phyloP scores from a whole-genome alignment of 2,113 vertebrate genomes.

The Machaerirhynchus nigripectus region DNA sequence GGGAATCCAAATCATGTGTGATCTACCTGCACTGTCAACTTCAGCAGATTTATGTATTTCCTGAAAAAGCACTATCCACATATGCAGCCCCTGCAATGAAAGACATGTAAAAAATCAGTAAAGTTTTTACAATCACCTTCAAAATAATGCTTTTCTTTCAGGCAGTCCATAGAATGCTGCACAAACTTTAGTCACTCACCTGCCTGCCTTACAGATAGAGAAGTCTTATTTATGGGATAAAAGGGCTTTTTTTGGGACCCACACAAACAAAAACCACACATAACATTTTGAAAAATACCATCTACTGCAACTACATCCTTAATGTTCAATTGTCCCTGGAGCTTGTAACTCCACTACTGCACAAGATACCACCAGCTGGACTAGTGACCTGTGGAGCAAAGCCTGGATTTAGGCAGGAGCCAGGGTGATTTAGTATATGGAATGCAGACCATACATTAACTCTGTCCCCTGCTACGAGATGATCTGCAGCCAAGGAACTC shows the following conservation, averaged over 20 bases:
- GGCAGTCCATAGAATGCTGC: not conserved
- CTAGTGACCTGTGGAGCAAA: not conserved
- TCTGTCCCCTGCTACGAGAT: not conserved
- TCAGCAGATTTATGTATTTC: not conserved
- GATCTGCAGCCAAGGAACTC: not conserved
- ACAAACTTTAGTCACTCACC: not conserved
- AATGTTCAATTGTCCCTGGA: not conserved
- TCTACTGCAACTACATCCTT: not conserved
- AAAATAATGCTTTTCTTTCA: not conserved
- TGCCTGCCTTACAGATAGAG: not conserved
- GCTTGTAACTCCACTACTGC: not conserved
- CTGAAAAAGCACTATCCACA: not conserved
- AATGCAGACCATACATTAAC: not conserved
- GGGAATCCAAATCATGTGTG: not conserved
- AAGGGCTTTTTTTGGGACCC: not conserved
- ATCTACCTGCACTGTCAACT: not conserved
- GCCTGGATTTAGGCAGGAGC: not conserved
- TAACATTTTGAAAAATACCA: rapidly evolving
- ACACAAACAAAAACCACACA: not conserved
- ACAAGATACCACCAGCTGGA: not conserved
- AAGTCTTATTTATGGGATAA: not conserved
- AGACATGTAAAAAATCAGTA: not conserved
- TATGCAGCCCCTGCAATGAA: not conserved
- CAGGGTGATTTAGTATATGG: rapidly evolving
- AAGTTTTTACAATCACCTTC: not conserved